Percentiles rank a stretch among this genome's conserved stretches.
Evolutionary conservation across 2,797 vertebrate genomes (phyloP).

Genomic region (Morus bassanus): DNA sequence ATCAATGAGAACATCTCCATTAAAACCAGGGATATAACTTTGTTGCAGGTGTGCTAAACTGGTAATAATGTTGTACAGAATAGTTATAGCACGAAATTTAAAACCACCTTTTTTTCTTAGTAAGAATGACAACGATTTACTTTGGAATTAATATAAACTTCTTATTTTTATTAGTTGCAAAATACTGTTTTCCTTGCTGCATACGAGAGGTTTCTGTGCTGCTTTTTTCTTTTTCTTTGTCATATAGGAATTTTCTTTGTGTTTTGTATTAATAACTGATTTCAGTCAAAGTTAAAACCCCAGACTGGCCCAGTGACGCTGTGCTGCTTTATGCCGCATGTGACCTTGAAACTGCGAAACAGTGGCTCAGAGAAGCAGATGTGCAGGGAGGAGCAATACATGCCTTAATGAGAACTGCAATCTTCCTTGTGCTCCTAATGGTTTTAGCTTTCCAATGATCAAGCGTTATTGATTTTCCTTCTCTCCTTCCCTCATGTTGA

Average conservation of each 20-base stretch:
- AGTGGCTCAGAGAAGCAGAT: background rate
- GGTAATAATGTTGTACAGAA: background rate
- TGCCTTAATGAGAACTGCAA: conserved; percentile 36
- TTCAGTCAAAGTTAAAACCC: background rate
- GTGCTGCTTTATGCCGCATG: fast-evolving
- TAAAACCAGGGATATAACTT: background rate
- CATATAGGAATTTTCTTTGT: background rate
- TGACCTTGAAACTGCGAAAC: background rate
- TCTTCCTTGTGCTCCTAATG: conserved; percentile 62
- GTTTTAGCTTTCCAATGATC: conserved; percentile 45
- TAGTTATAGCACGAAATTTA: background rate
- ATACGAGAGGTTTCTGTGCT: background rate
- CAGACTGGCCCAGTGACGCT: background rate
- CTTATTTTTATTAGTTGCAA: background rate
- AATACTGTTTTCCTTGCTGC: background rate
- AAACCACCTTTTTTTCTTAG: background rate
- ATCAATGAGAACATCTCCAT: background rate
- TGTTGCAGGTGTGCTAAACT: background rate
- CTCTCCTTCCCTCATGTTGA: background rate
- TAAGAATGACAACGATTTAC: background rate
- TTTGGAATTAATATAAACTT: background rate
- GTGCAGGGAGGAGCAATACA: background rate
- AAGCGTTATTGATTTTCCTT: conserved; percentile 50
- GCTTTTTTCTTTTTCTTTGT: background rate
- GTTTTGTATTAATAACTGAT: conserved; percentile 36